phyloP scores from a whole-genome alignment of 1,140 invertebrate species.

The Centruroides vittatus region DNA sequence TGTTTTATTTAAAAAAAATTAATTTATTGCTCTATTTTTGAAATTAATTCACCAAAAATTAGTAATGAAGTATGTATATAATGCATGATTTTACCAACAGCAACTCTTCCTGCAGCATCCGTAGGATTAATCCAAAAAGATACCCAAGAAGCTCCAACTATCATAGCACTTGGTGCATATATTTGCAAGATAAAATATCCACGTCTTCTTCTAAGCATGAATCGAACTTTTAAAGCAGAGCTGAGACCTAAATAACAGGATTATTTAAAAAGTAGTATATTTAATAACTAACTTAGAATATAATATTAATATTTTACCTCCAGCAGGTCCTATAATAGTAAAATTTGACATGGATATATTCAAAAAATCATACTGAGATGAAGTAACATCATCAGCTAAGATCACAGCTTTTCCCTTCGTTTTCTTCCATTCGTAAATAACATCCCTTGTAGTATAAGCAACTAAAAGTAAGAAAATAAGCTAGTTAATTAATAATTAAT shows the following conservation, averaged over 20 bases:
- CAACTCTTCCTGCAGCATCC: slow-evolving; percentile 42
- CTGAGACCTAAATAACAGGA: slow-evolving; percentile 13
- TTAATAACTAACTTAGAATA: no score
- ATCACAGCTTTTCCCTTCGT: slow-evolving; percentile 19
- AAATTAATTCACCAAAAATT: no score
- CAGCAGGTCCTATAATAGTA: not conserved
- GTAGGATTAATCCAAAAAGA: slow-evolving; percentile 49
- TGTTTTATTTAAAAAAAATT: no score
- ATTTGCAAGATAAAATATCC: slow-evolving; percentile 39
- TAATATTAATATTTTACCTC: no score
- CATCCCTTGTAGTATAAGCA: slow-evolving; percentile 31
- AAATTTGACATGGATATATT: slow-evolving; percentile 14
- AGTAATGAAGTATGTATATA: no score
- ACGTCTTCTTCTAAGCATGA: slow-evolving; percentile 31
- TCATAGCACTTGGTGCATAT: slow-evolving; percentile 36
- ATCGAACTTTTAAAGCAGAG: slow-evolving; percentile 29
- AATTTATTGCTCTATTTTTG: no score
- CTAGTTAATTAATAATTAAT: no score
- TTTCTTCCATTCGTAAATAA: slow-evolving; percentile 32
- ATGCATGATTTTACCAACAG: slow-evolving; percentile 32
- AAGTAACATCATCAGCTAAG: slow-evolving; percentile 21
- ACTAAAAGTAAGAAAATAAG: slow-evolving; percentile 17
- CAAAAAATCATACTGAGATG: slow-evolving; percentile 25
- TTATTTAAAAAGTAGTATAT: no score
- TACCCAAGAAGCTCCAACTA: slow-evolving; percentile 48